phyloP scores from a whole-genome alignment of 2,797 vertebrate species.

The Melanotaenia pygmaea region DNA sequence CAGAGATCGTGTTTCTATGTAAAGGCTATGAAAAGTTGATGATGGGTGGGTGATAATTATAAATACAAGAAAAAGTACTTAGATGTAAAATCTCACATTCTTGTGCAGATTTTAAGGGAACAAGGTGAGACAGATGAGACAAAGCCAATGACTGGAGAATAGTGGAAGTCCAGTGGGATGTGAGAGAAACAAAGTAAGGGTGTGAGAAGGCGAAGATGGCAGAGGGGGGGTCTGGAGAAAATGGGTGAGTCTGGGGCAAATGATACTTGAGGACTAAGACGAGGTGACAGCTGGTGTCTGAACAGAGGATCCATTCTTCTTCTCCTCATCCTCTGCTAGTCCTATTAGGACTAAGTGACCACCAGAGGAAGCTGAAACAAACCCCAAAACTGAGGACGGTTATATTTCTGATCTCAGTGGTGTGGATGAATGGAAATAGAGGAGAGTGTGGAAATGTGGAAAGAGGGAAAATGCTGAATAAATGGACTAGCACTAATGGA shows the following conservation, averaged over 20 bases:
- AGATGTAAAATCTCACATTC: neutral
- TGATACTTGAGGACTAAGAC: slow-evolving; percentile 61
- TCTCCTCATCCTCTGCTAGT: slow-evolving; percentile 52
- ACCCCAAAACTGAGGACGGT: slow-evolving; percentile 1
- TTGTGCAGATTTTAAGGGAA: slow-evolving; percentile 8
- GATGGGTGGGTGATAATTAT: neutral
- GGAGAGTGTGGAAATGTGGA: slow-evolving; percentile 8
- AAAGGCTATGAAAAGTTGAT: neutral
- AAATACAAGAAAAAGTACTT: neutral
- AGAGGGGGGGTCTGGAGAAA: slow-evolving; percentile 50
- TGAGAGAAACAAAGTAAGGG: slow-evolving; percentile 27
- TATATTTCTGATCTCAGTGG: slow-evolving; percentile 14
- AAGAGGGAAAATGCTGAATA: slow-evolving; percentile 17
- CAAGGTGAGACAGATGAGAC: neutral
- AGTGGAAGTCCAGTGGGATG: neutral
- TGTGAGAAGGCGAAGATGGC: slow-evolving; percentile 23
- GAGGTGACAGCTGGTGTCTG: slow-evolving; percentile 82
- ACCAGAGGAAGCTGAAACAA: slow-evolving; percentile 21
- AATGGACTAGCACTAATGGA: neutral
- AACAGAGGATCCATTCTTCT: slow-evolving; percentile 74
- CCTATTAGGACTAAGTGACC: slow-evolving; percentile 66
- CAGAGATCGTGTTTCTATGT: neutral
- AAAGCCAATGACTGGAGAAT: slow-evolving; percentile 13
- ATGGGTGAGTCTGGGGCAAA: slow-evolving; percentile 52
- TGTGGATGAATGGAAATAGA: neutral